phyloP scores from a whole-genome alignment of 2,113 vertebrate species.

The Pseudois nayaur region DNA sequence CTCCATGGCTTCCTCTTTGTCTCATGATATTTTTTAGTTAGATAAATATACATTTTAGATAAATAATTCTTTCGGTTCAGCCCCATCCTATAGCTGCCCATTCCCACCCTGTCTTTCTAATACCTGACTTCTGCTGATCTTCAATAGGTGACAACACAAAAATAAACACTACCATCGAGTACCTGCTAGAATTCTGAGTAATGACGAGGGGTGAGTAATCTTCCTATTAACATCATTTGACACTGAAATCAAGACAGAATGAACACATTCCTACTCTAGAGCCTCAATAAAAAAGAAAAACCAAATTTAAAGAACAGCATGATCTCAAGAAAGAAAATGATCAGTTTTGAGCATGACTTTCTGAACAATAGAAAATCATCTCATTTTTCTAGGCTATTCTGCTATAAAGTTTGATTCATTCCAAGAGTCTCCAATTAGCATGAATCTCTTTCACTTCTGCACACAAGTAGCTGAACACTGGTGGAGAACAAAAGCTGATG shows the following conservation, averaged over 20 bases:
- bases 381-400: not conserved
- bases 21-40: not conserved
- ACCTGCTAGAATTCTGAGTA: not conserved
- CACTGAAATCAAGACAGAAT: constrained; percentile 12
- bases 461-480: not conserved
- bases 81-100: not conserved
- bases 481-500: not conserved
- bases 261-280: not conserved
- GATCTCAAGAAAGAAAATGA: not conserved
- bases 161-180: not conserved
- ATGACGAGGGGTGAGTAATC: not conserved
- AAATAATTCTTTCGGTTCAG: not conserved
- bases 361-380: not conserved
- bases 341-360: not conserved
- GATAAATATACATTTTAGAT: not conserved
- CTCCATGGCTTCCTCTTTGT: not conserved
- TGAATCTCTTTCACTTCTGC: not conserved
- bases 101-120: not conserved
- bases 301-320: not conserved
- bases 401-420: not conserved
- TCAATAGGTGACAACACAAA: not conserved
- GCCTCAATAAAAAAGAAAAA: not conserved
- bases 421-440: not conserved
- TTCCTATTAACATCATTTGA: not conserved
- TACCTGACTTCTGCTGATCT: not conserved